phyloP scores from a whole-genome alignment of 2,888 invertebrate species.

The Drosophila subquinaria region DNA sequence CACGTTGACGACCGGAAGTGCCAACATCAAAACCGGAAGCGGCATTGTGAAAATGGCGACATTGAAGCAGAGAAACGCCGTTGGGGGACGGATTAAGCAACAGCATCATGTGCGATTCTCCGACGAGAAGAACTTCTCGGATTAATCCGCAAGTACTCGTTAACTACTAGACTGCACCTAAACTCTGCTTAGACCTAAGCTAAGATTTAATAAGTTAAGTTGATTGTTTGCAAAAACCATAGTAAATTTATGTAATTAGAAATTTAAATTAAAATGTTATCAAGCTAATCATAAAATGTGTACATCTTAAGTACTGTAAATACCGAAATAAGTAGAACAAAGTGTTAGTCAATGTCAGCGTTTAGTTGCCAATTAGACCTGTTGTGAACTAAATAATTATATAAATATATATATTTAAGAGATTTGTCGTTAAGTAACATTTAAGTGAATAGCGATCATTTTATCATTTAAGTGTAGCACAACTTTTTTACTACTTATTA shows the following conservation, averaged over 20 bases:
- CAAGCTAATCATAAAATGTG: conserved; percentile 36
- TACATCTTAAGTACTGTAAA: conserved; percentile 35
- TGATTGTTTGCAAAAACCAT: conserved; percentile 24
- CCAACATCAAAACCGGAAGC: conserved; percentile 48
- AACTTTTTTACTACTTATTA: conserved; percentile 56
- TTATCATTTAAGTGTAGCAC: conserved; percentile 65
- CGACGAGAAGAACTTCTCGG: conserved; percentile 84
- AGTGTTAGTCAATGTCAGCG: conserved; percentile 65
- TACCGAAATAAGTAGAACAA: conserved; percentile 19
- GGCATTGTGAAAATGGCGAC: conserved; percentile 65
- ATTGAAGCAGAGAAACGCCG: conserved; percentile 44
- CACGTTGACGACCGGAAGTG: conserved; percentile 55
- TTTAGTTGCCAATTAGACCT: conserved; percentile 64
- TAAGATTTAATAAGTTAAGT: conserved; percentile 37
- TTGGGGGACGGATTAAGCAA: conserved; percentile 69
- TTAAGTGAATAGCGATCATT: conserved; percentile 25
- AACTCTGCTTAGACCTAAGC: conserved; percentile 69
- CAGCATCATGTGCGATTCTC: conserved; percentile 84
- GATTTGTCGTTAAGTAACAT: conserved; percentile 31
- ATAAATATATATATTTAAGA: conserved; percentile 26
- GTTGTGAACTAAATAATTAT: conserved; percentile 63
- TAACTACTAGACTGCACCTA: conserved; percentile 84
- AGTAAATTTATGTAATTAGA: not conserved
- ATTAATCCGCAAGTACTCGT: conserved; percentile 57
- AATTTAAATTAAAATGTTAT: conserved; percentile 25